Evolutionary conservation across 2,888 invertebrate species (phyloP).

Genomic region (Chymomyza fuscimana): DNA sequence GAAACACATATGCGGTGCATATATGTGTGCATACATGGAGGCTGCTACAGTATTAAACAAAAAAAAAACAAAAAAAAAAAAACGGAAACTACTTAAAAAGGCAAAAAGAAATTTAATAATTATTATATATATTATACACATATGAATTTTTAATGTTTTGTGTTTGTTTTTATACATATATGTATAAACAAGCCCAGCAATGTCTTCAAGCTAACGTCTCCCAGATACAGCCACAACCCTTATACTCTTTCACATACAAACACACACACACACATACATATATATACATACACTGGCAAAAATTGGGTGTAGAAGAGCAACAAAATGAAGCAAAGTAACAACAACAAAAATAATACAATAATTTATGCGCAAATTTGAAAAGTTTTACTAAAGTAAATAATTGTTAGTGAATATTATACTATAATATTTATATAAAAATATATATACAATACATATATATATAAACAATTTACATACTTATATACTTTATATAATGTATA

Average conservation of each 20-base stretch:
- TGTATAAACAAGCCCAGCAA: background rate
- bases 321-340: constrained; percentile 20
- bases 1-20: constrained; percentile 38
- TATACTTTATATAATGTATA: constrained; percentile 66
- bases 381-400: constrained; percentile 71
- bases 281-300: constrained; percentile 28
- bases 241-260: constrained; percentile 10
- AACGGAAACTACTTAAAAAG: constrained; percentile 37
- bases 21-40: constrained; percentile 59
- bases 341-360: constrained; percentile 57
- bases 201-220: background rate
- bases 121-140: constrained; percentile 31
- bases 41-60: constrained; percentile 76
- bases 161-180: background rate
- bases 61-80: constrained; percentile 27
- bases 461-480: constrained; percentile 29
- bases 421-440: constrained; percentile 50
- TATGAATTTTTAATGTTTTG: constrained; percentile 22
- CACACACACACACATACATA: constrained; percentile 7
- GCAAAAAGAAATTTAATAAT: constrained; percentile 43
- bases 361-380: constrained; percentile 72
- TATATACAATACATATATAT: constrained; percentile 22
- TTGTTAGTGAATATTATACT: constrained; percentile 68
- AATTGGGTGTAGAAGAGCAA: constrained; percentile 38
- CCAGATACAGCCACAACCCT: background rate